A percentile compares a stretch with the other conserved stretches of the same genome.
Evolutionary conservation across 2,888 invertebrate species (phyloP).

Genomic region (Drosophila greeni): DNA sequence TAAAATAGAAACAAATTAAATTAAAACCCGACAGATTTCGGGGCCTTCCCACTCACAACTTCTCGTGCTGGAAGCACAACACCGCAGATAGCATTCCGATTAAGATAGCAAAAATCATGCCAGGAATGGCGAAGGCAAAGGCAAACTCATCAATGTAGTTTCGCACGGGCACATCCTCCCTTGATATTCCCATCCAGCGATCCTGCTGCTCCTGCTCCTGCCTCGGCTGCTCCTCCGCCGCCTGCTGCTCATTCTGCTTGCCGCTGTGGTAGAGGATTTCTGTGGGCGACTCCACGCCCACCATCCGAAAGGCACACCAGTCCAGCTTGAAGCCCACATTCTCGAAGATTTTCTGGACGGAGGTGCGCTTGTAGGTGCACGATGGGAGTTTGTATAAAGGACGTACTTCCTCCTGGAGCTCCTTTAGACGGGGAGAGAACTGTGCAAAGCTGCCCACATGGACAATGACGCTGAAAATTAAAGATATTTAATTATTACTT

Average conservation of each 20-base stretch:
- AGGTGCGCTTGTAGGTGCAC: conserved; percentile 92
- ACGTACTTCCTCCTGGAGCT: conserved; percentile 86
- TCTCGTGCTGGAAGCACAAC: conserved; percentile 87
- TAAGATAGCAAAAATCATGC: conserved; percentile 83
- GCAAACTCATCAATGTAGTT: conserved; percentile 85
- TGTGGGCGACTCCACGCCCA: conserved; percentile 79
- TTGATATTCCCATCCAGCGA: conserved; percentile 82
- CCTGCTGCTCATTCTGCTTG: conserved; percentile 40
- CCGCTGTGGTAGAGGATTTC: conserved; percentile 76
- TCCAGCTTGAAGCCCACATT: conserved; percentile 88
- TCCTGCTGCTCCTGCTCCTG: conserved; percentile 74
- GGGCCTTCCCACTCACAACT: conserved; percentile 83
- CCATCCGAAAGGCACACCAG: conserved; percentile 93
- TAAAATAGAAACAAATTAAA: conserved; percentile 8
- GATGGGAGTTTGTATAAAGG: conserved; percentile 87
- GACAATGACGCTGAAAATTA: conserved; percentile 83
- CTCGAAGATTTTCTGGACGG: conserved; percentile 90
- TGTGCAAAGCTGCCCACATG: conserved; percentile 87
- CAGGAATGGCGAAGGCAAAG: conserved; percentile 85
- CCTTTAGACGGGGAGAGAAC: conserved; percentile 82
- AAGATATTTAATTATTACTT: background rate
- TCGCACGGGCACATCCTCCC: conserved; percentile 83
- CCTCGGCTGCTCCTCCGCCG: conserved; percentile 54
- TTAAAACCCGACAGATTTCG: background rate
- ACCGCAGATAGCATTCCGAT: conserved; percentile 85